Base-by-base conservation (phyloP, 2,888 invertebrate species). In the Apoda limacodes region DNA sequence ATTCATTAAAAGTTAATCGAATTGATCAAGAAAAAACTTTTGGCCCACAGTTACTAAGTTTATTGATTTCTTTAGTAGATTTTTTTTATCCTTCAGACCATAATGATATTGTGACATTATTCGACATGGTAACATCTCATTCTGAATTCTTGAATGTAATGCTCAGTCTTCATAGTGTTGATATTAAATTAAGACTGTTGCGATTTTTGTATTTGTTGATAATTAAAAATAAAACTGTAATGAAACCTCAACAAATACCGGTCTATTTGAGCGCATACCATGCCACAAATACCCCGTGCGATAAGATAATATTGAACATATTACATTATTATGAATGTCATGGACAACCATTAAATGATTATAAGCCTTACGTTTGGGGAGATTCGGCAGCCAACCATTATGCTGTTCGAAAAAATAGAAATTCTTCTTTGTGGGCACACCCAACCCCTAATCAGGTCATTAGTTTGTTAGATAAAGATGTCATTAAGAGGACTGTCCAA, bases 311-410 rank as follows among this genome's bases (percentile, higher is more conserved):
- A 26, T 66, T 90, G 35, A 72, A 84, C 28, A 78, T 93, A 39
- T 59, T 93, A 32, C 82, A 85, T 43, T 72, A 84, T 38, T 90
- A 90, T 66, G 89, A 93, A 68, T 70, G 69, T 36, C 85, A 85
- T 52, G 86, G 86, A 29, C 74, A 87, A 35, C 83, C 85, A 11
- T 75, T 90, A 7, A 75, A 82, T 28, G 82, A 87, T 47, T 89
- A 84, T 58, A 87, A 89, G 40, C 95, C 95, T 0, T 91, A 90
- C 50, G 71, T 95, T 1, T 95, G 92, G 89, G 93, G 94, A 1
- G 86, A 87, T 55, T 85, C 89, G 2, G 94, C 93, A 0, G 86
- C 90, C 1, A 85, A 86, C 28, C 87, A 91, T 57, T 93, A 92
- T 55, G 87, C 90, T 2, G 82, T 92, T 0, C 78, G 84, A 28